phyloP scores from a whole-genome alignment of 92 coral and sea anemone genomes.

The Nematostella vectensis region DNA sequence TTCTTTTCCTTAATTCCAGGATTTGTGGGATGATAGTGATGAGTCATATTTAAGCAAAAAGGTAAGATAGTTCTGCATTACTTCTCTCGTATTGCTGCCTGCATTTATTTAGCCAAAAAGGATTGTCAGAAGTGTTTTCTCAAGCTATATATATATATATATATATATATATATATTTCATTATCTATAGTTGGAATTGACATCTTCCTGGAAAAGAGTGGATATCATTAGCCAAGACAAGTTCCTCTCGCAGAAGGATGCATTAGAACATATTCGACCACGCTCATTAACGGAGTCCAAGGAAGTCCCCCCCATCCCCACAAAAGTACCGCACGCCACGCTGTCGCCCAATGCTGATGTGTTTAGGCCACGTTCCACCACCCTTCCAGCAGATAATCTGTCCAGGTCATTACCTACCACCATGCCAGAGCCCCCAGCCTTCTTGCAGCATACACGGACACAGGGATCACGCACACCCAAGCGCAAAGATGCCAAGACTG shows the following conservation, averaged over 20 bases:
- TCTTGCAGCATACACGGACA: conserved; percentile 41
- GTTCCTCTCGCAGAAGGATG: conserved; percentile 75
- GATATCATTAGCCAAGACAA: conserved; percentile 86
- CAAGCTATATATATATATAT: too few species aligned
- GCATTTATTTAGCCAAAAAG: too few species aligned
- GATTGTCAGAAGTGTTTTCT: too few species aligned
- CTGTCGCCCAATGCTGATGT: conserved; percentile 94
- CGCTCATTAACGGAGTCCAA: conserved; percentile 59
- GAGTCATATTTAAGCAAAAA: conserved; percentile 81
- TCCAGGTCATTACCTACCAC: conserved; percentile 87
- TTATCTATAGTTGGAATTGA: conserved; percentile 63
- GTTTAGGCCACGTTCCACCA: conserved; percentile 91
- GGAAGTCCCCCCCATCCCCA: conserved; percentile 26
- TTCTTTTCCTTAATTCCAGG: conserved; percentile 30
- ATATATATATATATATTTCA: too few species aligned
- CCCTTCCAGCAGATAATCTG: conserved; percentile 60
- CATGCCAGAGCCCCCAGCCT: conserved; percentile 65
- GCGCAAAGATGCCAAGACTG: conserved; percentile 83
- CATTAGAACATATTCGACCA: conserved; percentile 62
- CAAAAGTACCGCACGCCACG: conserved; percentile 41
- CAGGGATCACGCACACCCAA: conserved; percentile 97
- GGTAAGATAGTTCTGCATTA: too few species aligned
- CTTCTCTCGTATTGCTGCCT: too few species aligned
- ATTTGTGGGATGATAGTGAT: conserved; percentile 98
- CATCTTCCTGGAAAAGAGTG: conserved; percentile 95